phyloP scores from a whole-genome alignment of 2,113 vertebrate genomes.

The Polypterus bichir region DNA sequence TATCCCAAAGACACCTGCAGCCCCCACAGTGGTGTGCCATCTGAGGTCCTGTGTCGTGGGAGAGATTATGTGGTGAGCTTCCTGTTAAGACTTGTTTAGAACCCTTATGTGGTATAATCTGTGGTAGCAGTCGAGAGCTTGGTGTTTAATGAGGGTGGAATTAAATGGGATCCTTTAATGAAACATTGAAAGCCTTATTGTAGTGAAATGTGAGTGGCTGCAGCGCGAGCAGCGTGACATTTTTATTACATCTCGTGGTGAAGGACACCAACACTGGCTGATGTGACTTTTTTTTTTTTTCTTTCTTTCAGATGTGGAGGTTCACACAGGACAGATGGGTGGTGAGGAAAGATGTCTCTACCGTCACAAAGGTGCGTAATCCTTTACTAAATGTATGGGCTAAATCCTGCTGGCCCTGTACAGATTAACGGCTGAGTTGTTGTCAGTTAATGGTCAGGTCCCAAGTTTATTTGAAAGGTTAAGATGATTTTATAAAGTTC shows the following conservation, averaged over 20 bases:
- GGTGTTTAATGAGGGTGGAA: neutral
- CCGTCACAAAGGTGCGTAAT: constrained; percentile 73
- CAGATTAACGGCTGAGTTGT: too few species aligned
- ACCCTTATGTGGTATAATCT: too few species aligned
- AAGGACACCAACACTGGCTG: too few species aligned
- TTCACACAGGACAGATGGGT: constrained; percentile 85
- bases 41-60: constrained; percentile 86
- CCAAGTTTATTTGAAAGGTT: too few species aligned
- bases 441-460: too few species aligned
- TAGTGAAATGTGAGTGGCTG: neutral
- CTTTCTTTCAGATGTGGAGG: constrained; percentile 76
- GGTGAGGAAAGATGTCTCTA: constrained; percentile 77
- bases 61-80: constrained; percentile 87
- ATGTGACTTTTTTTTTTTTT: neutral
- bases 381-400: too few species aligned
- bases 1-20: constrained; percentile 92
- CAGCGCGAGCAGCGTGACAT: too few species aligned
- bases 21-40: constrained; percentile 84
- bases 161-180: constrained; percentile 1
- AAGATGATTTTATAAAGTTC: too few species aligned
- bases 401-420: too few species aligned
- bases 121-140: too few species aligned
- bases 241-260: too few species aligned
- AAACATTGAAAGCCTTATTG: neutral
- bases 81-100: too few species aligned